Evolutionary conservation across 2,888 invertebrate species (phyloP).

Genomic region (Caenorhabditis wallacei): DNA sequence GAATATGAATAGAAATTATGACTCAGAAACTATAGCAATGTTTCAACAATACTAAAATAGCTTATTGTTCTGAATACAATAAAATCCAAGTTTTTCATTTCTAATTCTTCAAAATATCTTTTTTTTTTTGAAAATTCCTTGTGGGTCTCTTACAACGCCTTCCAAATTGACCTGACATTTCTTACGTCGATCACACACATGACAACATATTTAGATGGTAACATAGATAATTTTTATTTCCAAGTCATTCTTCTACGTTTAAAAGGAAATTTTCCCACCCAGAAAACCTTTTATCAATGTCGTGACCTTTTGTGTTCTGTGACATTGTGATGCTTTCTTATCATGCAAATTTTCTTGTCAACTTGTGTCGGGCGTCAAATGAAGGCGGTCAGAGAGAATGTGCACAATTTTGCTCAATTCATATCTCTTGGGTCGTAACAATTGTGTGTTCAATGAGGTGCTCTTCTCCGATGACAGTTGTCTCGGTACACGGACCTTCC

Average conservation of each 20-base stretch:
- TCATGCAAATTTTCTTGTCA: conserved; percentile 3
- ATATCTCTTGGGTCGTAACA: conserved; percentile 24
- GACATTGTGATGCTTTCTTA: conserved; percentile 16
- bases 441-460: conserved; percentile 41
- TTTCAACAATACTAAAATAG: too few species aligned
- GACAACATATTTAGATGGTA: too few species aligned
- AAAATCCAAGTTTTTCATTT: too few species aligned
- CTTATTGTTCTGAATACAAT: too few species aligned
- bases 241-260: background rate
- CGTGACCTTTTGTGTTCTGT: background rate
- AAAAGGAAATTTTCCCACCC: background rate
- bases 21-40: too few species aligned
- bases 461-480: conserved; percentile 32
- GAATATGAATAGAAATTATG: too few species aligned
- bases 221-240: background rate
- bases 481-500: conserved; percentile 2
- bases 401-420: conserved; percentile 12
- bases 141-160: too few species aligned
- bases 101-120: too few species aligned
- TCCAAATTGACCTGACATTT: background rate
- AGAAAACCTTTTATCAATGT: background rate
- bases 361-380: background rate
- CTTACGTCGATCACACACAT: background rate
- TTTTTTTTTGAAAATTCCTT: too few species aligned
- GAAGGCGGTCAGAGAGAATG: conserved; percentile 25